Base-by-base conservation (phyloP, 2,888 invertebrate genomes). In the Ganaspis brasiliensis region DNA sequence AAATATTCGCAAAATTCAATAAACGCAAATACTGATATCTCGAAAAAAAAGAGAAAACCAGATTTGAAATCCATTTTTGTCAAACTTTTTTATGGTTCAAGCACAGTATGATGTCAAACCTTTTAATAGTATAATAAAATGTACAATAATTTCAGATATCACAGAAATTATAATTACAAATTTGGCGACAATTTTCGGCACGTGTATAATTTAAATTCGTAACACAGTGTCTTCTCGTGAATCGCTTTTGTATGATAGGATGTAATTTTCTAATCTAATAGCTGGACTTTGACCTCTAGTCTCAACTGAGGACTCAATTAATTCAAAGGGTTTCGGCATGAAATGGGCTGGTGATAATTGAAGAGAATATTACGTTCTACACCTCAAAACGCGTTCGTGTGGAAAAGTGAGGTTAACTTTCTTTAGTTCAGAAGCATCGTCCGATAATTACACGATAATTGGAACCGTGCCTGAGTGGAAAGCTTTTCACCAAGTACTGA, bases 281-380 rank as follows among this genome's bases (percentile, higher is more conserved):
- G 67, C 24, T 67, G 67, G 26, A 56, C 55, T 19, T 55, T 19
- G 63, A 63, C 67, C 77, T 82, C 12, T 74, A 75, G 74, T 76
- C 74, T 67, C 75, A 37, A 72, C 70, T 45, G 81, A 76, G 73
- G 78, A 77, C 77, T 77, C 82, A 81, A 82, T 82, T 82, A 82
- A 79, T 82, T 80, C 79, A 79, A 76, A 80, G 78, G 79, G 77
- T 79, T 82, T 81, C 77, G 52, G 76, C 76, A 78, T 79, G 80
- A 83, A 84, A 81, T 82, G 80, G 80, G 76, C 78, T 78, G 78
- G 73, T 75, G 79, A 80, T 83, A 82, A 83, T 84, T 83, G 79
- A 80, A 77, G 79, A 49, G 16, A 79, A 75, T 78, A 19, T 81
- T 79, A 77, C 81, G 73, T 77, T 78, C 63, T 63, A 19, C 63